Evolutionary conservation across 2,113 vertebrate genomes (phyloP).

Genomic region (Circaetus cinerascens): DNA sequence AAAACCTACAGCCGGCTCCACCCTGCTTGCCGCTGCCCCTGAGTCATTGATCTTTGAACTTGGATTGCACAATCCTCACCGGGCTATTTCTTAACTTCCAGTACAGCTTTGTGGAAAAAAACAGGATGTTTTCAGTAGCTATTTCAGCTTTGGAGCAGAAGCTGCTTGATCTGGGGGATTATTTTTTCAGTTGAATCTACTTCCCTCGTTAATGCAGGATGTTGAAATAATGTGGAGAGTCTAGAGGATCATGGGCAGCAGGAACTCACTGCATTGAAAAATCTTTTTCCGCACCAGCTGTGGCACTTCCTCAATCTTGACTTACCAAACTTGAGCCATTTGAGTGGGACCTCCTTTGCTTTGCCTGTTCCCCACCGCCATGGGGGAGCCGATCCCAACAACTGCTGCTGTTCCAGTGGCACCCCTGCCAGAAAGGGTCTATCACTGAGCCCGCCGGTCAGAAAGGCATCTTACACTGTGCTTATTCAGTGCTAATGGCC

Average conservation of each 20-base stretch:
- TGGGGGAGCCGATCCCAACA: background rate
- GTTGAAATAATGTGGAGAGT: background rate
- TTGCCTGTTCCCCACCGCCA: background rate
- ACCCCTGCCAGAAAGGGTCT: background rate
- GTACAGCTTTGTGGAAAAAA: background rate
- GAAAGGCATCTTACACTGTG: background rate
- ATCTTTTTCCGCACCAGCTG: fast-evolving
- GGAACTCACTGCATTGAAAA: background rate
- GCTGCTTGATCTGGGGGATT: background rate
- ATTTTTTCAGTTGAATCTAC: background rate
- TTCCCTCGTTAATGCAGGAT: background rate
- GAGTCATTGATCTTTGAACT: background rate
- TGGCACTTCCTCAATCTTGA: background rate
- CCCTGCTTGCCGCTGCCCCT: background rate
- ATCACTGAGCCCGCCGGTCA: fast-evolving
- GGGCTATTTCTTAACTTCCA: slow-evolving; percentile 14
- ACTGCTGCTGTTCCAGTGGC: background rate
- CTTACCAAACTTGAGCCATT: fast-evolving
- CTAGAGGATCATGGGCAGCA: background rate
- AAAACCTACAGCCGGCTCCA: background rate
- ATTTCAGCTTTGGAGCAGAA: background rate
- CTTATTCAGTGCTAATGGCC: background rate
- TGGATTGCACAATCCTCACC: background rate
- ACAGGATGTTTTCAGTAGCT: slow-evolving; percentile 11
- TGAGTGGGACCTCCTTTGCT: background rate